Evolutionary conservation across 2,113 vertebrate genomes (phyloP).

Genomic region (Aplodontia rufa): DNA sequence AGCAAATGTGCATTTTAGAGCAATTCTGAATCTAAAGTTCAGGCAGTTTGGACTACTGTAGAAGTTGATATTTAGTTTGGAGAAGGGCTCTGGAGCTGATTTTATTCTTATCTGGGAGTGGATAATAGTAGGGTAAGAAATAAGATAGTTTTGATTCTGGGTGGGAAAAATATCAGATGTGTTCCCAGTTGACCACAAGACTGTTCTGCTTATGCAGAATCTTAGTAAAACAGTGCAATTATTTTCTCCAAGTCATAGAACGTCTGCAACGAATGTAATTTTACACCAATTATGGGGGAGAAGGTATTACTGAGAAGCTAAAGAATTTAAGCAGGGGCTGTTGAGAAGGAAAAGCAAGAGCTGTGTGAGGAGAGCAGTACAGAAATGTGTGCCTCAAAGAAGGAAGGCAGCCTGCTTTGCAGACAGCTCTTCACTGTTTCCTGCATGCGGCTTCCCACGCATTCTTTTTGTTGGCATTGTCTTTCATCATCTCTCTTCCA

Average conservation of each 20-base stretch:
- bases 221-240: background rate
- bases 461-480: background rate
- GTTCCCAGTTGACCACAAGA: background rate
- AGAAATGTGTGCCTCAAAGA: background rate
- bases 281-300: background rate
- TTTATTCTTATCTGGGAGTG: background rate
- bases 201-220: background rate
- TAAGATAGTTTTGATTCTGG: slow-evolving; percentile 9
- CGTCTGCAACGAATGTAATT: background rate
- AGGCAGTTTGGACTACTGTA: background rate
- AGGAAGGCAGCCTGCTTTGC: background rate
- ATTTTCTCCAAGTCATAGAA: background rate
- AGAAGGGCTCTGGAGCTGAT: background rate
- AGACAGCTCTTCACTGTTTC: background rate
- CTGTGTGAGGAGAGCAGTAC: background rate
- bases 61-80: background rate
- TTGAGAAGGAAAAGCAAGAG: background rate
- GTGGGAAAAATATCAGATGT: background rate
- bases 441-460: background rate
- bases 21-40: background rate
- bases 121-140: background rate
- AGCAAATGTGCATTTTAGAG: background rate
- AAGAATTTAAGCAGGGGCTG: background rate
- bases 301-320: background rate
- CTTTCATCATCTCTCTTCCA: background rate